phyloP scores from a whole-genome alignment of 92 coral and sea anemone genomes.

The Zoanthus solanderi region DNA sequence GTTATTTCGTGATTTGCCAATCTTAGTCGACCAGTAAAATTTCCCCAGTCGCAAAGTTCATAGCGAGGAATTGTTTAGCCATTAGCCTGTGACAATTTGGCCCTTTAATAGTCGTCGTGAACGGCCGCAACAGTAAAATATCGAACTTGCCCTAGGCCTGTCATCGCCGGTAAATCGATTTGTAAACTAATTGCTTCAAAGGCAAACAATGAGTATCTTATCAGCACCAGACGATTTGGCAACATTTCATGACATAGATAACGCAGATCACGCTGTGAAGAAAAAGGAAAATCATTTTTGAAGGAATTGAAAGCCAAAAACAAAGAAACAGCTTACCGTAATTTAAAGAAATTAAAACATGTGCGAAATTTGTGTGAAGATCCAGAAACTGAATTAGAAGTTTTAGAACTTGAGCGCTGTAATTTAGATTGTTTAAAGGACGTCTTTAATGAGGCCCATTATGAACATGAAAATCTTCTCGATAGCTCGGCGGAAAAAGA shows the following conservation, averaged over 20 bases:
- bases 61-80: no score
- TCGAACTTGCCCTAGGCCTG: no score
- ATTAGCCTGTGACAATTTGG: no score
- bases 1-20: no score
- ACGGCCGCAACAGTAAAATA: no score
- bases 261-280: neutral
- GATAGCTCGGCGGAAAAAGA: neutral
- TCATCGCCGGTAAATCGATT: no score
- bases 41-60: no score
- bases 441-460: conserved; percentile 8
- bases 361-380: neutral
- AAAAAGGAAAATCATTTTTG: conserved; percentile 19
- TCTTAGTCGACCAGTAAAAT: no score
- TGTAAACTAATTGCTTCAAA: no score
- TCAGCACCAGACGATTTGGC: conserved; percentile 15
- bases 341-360: neutral
- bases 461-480: neutral
- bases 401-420: neutral
- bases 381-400: conserved; percentile 13
- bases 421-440: neutral
- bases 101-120: no score
- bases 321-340: neutral
- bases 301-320: conserved; percentile 14
- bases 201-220: neutral
- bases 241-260: neutral